These are phyloP conservation scores for Epinephelus lanceolatus DNA, from an alignment of 2,113 vertebrate genomes.

Conservation along the genomic window DNA sequence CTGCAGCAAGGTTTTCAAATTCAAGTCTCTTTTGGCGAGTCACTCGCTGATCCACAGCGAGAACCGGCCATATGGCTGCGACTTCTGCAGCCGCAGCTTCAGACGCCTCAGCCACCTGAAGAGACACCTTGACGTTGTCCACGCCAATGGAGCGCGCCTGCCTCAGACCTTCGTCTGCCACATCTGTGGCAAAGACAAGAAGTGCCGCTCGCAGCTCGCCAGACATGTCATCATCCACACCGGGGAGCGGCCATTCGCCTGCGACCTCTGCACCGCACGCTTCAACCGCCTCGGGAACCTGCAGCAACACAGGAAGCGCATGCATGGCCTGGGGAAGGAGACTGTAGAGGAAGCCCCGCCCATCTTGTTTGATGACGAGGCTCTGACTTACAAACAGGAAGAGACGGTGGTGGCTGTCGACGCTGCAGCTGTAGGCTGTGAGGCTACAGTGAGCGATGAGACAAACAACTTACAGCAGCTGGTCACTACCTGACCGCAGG, in stretches of 20 bases:
- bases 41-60: conserved; percentile 72
- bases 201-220: conserved; percentile 76
- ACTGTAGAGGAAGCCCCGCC: not conserved
- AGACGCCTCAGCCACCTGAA: conserved; percentile 75
- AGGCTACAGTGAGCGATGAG: not conserved
- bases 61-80: conserved; percentile 60
- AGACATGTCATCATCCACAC: conserved; percentile 76
- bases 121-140: conserved; percentile 68
- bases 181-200: conserved; percentile 78
- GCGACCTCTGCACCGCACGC: conserved; percentile 64
- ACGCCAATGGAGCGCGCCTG: conserved; percentile 59
- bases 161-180: conserved; percentile 67
- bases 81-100: conserved; percentile 74
- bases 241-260: conserved; percentile 67
- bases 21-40: conserved; percentile 63
- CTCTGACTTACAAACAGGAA: conserved; percentile 59
- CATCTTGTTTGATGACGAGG: conserved; percentile 62
- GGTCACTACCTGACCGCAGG: not conserved
- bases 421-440: accelerated
- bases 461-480: not conserved
- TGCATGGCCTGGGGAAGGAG: conserved; percentile 51
- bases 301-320: conserved; percentile 72
- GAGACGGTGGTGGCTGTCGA: conserved; percentile 34
- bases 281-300: conserved; percentile 77
- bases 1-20: conserved; percentile 66